phyloP scores from a whole-genome alignment of 2,113 vertebrate genomes.

The Larimichthys polyactis region DNA sequence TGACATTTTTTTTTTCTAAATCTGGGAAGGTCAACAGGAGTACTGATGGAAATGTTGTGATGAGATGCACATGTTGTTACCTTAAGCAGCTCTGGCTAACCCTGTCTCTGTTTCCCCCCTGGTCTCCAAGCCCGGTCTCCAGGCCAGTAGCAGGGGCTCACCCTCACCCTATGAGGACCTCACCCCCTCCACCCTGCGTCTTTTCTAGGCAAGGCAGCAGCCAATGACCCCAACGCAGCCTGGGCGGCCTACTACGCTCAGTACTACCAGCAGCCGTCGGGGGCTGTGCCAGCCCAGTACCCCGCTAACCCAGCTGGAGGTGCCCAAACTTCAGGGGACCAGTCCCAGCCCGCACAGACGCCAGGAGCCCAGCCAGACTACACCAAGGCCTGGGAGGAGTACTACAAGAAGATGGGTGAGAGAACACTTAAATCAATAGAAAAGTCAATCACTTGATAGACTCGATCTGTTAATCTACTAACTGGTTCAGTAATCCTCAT shows the following conservation, averaged over 20 bases:
- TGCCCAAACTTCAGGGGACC: conserved; percentile 85
- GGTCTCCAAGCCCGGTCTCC: conserved; percentile 68
- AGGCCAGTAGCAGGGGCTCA: conserved; percentile 77
- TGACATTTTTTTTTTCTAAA: conserved; percentile 7
- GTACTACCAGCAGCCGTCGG: conserved; percentile 89
- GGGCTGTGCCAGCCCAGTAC: conserved; percentile 84
- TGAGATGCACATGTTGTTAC: conserved; percentile 43
- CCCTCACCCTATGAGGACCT: conserved; percentile 80
- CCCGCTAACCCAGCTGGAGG: conserved; percentile 72
- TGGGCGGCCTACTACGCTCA: conserved; percentile 93
- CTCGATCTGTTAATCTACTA: no score
- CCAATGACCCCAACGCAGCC: conserved; percentile 87
- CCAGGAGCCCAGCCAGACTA: conserved; percentile 91
- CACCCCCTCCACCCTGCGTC: conserved; percentile 58
- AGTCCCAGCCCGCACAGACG: conserved; percentile 77
- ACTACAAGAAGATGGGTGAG: conserved; percentile 98
- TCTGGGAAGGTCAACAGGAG: conserved; percentile 42
- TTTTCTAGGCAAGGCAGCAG: conserved; percentile 86
- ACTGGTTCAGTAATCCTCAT: no score
- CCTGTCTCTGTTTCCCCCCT: conserved; percentile 63
- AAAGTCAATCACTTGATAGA: background rate
- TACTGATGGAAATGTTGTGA: conserved; percentile 64
- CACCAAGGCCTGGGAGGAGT: conserved; percentile 98
- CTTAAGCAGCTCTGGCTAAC: conserved; percentile 51
- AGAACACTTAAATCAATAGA: background rate